Conservation (phyloP, 2,888 invertebrate species). For the Amitus sp. region DNA sequence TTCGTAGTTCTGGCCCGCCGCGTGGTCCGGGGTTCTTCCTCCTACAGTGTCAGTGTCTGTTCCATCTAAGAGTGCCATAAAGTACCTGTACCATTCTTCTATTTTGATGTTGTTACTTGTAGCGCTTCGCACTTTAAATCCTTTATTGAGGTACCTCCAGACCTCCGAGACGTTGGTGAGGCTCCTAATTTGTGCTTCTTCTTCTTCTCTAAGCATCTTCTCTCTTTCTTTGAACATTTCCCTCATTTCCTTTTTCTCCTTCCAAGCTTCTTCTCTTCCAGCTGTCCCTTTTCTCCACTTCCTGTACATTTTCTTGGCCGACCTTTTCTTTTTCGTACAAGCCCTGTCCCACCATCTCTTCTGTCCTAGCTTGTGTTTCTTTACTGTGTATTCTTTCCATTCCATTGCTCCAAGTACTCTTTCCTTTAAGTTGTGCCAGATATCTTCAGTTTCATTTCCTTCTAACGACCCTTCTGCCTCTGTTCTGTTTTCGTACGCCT, state of each 20-base stretch:
- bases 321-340: background rate
- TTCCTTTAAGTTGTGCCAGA: constrained; percentile 10
- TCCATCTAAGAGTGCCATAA: constrained; percentile 1
- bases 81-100: constrained; percentile 3
- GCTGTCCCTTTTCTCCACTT: background rate
- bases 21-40: no score
- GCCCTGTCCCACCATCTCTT: constrained; percentile 5
- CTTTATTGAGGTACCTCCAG: constrained; percentile 15
- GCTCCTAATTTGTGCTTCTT: constrained; percentile 9
- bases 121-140: background rate
- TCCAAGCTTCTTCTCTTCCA: background rate
- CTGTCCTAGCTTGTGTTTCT: constrained; percentile 10
- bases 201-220: background rate
- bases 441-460: background rate
- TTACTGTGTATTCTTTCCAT: constrained; percentile 12
- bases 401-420: constrained; percentile 1
- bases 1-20: no score
- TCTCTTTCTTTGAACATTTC: background rate
- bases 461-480: background rate
- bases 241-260: background rate
- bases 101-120: background rate
- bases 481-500: background rate
- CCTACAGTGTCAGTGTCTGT: no score
- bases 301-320: background rate
- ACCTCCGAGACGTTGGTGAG: constrained; percentile 13